Base-by-base conservation (phyloP, 2,888 invertebrate species). In the Octodonta nipae region DNA sequence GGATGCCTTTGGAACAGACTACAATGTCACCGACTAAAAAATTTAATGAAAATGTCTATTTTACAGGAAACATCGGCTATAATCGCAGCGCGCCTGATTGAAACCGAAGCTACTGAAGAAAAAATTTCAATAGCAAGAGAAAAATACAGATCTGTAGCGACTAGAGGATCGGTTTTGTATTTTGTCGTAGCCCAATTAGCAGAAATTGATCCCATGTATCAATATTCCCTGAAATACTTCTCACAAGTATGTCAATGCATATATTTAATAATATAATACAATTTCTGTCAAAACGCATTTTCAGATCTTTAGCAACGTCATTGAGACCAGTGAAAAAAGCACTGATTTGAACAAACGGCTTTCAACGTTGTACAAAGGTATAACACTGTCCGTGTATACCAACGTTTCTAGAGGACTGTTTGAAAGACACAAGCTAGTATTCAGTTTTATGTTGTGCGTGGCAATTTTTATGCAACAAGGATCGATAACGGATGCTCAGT, bases 191-290 rank as follows among this genome's bases (percentile, higher is more conserved):
- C 87, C 0, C 79, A 81, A 53, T 65, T 93, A 11, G 80, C 86
- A 0, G 83, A 87, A 49, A 83, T 93, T 35, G 91, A 93, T 61
- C 86, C 89, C 0, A 92, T 92, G 92, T 93, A 93, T 61, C 92
- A 93, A 62, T 92, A 83, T 63, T 91, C 89, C 0, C 65, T 92
- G 20, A 87, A 84, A 49, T 91, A 89, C 65, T 92, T 91, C 54
- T 84, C 73, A 43, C 74, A 75, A 58, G 71, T 70, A 54, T 50
- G 45, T 22, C 2, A 22, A 22, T 22, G 22, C 8, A 29, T 29
- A 13, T 15, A 17, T 8, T 15, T n/a, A 14, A 2, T 29, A 15
- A 2, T 12, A 6, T n/a, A 5, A 10, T 2, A 15, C 4, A n/a
- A 26, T 10, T 13, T 8, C 27, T 14, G 3, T 13, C 7, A 11